A percentile compares a stretch with the other conserved stretches of the same genome.
Conservation (phyloP, 2,888 invertebrate genomes). For the Hemaris fuciformis region DNA sequence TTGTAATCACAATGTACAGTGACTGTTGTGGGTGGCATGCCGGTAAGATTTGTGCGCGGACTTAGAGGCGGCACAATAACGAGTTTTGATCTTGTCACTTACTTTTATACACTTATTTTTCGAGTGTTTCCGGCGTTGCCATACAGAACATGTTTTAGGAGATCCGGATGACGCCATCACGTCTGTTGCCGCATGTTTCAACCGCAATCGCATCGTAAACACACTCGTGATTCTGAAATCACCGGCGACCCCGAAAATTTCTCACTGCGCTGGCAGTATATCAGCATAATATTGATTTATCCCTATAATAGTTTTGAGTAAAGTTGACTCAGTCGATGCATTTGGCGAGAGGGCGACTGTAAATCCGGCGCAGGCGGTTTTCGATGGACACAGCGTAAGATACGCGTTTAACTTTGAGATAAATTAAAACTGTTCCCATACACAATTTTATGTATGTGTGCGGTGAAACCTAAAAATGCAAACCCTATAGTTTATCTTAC, state of each 20-base stretch:
- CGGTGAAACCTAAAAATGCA: no score
- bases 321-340: no score
- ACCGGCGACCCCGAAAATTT: neutral
- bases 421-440: no score
- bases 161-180: slow-evolving; percentile 8
- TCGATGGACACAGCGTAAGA: no score
- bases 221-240: neutral
- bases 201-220: neutral
- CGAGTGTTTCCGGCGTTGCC: neutral
- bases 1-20: slow-evolving; percentile 6
- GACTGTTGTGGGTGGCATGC: slow-evolving; percentile 2
- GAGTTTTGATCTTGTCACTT: neutral
- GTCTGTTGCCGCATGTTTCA: neutral
- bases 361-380: no score
- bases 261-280: neutral
- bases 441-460: no score
- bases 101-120: neutral
- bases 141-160: neutral
- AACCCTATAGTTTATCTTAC: no score
- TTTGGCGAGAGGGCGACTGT: no score
- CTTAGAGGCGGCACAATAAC: neutral
- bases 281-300: no score
- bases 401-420: no score
- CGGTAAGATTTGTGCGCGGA: slow-evolving; percentile 6
- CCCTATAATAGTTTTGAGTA: no score